Evolutionary conservation across 2,113 vertebrate genomes (phyloP), one percentile per base, ranked within the genome.

Genomic region (Neolamprologus longior): DNA sequence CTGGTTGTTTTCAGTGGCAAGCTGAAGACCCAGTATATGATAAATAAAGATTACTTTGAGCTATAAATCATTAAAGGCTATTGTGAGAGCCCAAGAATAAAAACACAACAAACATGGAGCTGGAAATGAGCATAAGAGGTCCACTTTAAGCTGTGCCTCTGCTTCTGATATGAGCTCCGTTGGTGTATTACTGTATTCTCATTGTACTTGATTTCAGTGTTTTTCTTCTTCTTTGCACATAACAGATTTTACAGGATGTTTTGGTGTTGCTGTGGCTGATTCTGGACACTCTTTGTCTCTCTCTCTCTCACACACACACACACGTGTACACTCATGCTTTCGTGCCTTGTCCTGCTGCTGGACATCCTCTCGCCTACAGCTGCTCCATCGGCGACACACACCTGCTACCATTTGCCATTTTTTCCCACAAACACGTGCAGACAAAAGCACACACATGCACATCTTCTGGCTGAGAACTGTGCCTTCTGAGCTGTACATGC

Each of bases 261-360:
- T 17, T 14, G 24, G 57, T 55, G 58, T 86, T 80, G 66, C 9
- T 40, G 24, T 11, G 13, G 57, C 52, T 52, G 28, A 87, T 47
- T 68, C n/a, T 58, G 76, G 50, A 83, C 81, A 33, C 68, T 52
- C 9, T 35, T 26, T 66, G 26, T 76, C n/a, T 42, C 13, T 14
- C 12, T 57, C 83, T 57, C 83, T 15, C 42, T 1, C 66, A 19
- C 83, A 11, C 55, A 45, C 86, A 85, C 88, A 54, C 71, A 84
- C 14, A 66, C 73, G 40, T 33, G 78, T 54, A 84, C 55, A 73
- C 80, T 88, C 83, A 87, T 57, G 94, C 94, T 95, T 95, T 90
- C 5, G 95, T 96, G 96, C 96, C 96, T 96, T 96, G 92, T 95
- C 92, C 88, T 91, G 91, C 93, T 88, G 86, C 79, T 86, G 91